Conservation (phyloP, 1,140 invertebrate species). For the Sogatella furcifera region DNA sequence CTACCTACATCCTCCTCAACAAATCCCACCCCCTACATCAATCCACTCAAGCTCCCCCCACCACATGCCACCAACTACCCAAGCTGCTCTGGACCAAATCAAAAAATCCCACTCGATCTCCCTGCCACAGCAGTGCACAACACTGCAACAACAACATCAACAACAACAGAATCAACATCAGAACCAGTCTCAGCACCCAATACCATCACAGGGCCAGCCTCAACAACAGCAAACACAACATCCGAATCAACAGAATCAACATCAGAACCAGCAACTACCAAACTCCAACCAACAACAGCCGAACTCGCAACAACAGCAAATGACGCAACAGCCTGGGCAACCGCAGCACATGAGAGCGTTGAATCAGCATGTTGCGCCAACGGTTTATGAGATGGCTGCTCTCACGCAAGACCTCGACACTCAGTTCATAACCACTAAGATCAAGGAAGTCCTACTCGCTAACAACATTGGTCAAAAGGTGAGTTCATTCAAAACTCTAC, state of each 20-base stretch:
- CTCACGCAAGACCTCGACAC: slow-evolving; percentile 94
- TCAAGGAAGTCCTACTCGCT: slow-evolving; percentile 90
- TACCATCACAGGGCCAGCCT: background rate
- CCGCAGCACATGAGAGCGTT: slow-evolving; percentile 50
- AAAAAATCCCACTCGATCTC: slow-evolving; percentile 17
- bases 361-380: slow-evolving; percentile 71
- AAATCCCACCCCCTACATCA: slow-evolving; percentile 37
- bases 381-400: slow-evolving; percentile 93
- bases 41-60: slow-evolving; percentile 50
- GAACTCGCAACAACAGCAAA: background rate
- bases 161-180: slow-evolving; percentile 35
- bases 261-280: background rate
- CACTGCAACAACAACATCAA: slow-evolving; percentile 28
- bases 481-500: slow-evolving; percentile 16
- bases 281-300: background rate
- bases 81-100: slow-evolving; percentile 12
- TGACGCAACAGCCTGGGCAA: background rate
- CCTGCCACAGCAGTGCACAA: slow-evolving; percentile 7
- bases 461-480: slow-evolving; percentile 97
- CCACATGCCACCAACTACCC: slow-evolving; percentile 35
- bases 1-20: slow-evolving; percentile 29
- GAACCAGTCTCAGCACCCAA: background rate
- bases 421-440: slow-evolving; percentile 90
- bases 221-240: slow-evolving; percentile 36
- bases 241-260: slow-evolving; percentile 42